Evolutionary conservation across 2,888 invertebrate genomes (phyloP).

Genomic region (Drymonia ruficornis): DNA sequence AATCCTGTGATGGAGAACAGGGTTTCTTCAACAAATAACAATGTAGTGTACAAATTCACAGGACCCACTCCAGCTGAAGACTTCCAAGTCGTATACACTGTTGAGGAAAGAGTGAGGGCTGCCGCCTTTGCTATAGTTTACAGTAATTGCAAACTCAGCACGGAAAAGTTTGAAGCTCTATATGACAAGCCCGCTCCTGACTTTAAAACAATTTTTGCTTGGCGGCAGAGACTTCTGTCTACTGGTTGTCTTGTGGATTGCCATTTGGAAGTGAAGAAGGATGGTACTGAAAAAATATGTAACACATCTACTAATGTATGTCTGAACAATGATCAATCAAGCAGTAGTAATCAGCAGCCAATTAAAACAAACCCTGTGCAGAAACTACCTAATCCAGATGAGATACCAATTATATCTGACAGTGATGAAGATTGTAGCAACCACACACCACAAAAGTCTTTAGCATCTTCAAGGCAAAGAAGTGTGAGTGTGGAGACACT

Average conservation of each 20-base stretch:
- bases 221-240: slow-evolving; percentile 68
- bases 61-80: slow-evolving; percentile 62
- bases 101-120: slow-evolving; percentile 70
- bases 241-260: slow-evolving; percentile 75
- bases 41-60: slow-evolving; percentile 65
- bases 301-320: background rate
- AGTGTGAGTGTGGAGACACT: slow-evolving; percentile 72
- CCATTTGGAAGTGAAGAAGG: slow-evolving; percentile 51
- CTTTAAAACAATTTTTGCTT: slow-evolving; percentile 77
- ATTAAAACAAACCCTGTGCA: slow-evolving; percentile 33
- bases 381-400: slow-evolving; percentile 70
- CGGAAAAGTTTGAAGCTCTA: slow-evolving; percentile 67
- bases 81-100: slow-evolving; percentile 68
- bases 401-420: slow-evolving; percentile 64
- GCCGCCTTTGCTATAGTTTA: slow-evolving; percentile 76
- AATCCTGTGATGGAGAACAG: slow-evolving; percentile 78
- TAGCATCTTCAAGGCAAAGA: slow-evolving; percentile 37
- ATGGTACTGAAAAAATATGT: slow-evolving; percentile 18
- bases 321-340: background rate
- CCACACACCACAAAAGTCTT: slow-evolving; percentile 29
- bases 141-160: slow-evolving; percentile 75
- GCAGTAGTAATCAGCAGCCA: background rate
- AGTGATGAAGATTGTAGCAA: slow-evolving; percentile 58
- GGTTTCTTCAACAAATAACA: slow-evolving; percentile 75
- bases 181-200: slow-evolving; percentile 79